phyloP scores from a whole-genome alignment of 2,888 invertebrate species.

The Sarcophaga caerulescens region DNA sequence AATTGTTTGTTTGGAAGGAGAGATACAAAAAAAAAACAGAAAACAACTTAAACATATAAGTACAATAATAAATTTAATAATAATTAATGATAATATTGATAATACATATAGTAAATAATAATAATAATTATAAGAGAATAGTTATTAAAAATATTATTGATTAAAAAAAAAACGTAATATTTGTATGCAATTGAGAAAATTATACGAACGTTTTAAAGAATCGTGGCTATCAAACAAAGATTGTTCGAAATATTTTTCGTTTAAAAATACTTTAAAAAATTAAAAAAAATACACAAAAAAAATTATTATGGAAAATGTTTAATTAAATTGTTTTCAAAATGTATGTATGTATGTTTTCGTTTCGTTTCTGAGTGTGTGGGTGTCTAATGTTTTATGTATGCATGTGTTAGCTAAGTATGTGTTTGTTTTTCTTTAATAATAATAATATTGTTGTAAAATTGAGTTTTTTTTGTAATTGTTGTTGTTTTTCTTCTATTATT shows the following conservation, averaged over 20 bases:
- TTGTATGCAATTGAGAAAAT: too few relatives aligned
- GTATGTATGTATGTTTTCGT: not conserved
- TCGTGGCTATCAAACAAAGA: too few relatives aligned
- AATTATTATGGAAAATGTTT: too few relatives aligned
- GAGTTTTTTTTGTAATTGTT: slow-evolving; percentile 13
- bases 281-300: too few relatives aligned
- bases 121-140: slow-evolving; percentile 7
- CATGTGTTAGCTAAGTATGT: not conserved
- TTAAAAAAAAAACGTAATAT: too few relatives aligned
- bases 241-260: too few relatives aligned
- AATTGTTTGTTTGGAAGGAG: not conserved
- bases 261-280: too few relatives aligned
- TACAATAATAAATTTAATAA: slow-evolving; percentile 48
- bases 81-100: slow-evolving; percentile 25
- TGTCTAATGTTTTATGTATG: not conserved
- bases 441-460: slow-evolving; percentile 18
- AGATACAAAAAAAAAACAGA: not conserved
- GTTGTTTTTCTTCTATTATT: slow-evolving; percentile 27
- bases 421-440: slow-evolving; percentile 10
- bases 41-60: slow-evolving; percentile 53
- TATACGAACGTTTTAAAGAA: too few relatives aligned
- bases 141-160: too few relatives aligned
- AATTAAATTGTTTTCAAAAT: not conserved
- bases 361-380: not conserved
- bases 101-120: slow-evolving; percentile 25